phyloP scores from a whole-genome alignment of 2,113 vertebrate genomes.

The Otocyon megalotis region DNA sequence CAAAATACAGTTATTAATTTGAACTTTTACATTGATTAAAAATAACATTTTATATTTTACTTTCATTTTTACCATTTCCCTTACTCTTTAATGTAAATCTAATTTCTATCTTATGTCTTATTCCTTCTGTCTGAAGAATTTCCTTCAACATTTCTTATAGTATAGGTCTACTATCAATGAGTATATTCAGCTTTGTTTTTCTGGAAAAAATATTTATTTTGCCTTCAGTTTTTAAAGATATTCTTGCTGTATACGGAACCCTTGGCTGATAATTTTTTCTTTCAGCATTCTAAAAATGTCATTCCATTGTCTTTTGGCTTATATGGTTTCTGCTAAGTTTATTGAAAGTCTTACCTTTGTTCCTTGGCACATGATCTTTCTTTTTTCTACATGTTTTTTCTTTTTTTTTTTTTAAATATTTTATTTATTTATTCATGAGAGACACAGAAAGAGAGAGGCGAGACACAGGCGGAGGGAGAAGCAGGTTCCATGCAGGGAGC shows the following conservation, averaged over 20 bases:
- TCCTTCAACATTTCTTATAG: neutral
- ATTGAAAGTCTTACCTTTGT: neutral
- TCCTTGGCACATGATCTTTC: neutral
- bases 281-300: neutral
- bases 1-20: neutral
- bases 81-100: neutral
- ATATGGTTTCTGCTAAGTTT: neutral
- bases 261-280: neutral
- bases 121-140: neutral
- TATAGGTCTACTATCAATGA: neutral
- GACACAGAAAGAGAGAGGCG: too few species aligned
- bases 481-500: too few species aligned
- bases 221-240: neutral
- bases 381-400: neutral
- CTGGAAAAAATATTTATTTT: neutral
- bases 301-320: neutral
- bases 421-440: too few species aligned
- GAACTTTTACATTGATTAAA: neutral
- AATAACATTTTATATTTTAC: neutral
- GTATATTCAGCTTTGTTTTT: neutral
- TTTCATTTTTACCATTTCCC: neutral
- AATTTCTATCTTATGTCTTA: neutral
- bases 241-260: neutral
- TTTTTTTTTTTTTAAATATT: too few species aligned
- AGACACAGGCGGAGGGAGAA: too few species aligned